Conservation (phyloP, 2,888 invertebrate species). For the Petrophora chlorosata region DNA sequence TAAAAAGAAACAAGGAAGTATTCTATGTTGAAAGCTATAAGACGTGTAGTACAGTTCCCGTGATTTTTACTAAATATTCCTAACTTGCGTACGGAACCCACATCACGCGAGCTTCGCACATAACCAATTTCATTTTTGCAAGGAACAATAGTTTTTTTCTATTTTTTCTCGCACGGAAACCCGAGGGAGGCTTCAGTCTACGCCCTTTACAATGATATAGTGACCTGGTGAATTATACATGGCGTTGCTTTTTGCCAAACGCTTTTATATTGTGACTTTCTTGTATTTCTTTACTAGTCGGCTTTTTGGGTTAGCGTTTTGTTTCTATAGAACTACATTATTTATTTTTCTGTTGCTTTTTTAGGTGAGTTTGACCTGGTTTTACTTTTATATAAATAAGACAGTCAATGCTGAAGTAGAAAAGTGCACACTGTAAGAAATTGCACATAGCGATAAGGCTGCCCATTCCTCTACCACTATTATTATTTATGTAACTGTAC, state of each 20-base stretch:
- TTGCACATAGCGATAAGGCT: too few relatives aligned
- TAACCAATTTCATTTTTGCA: slow-evolving; percentile 2
- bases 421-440: too few relatives aligned
- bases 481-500: too few relatives aligned
- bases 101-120: neutral
- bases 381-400: neutral
- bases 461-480: too few relatives aligned
- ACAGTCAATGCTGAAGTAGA: too few relatives aligned
- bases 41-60: too few relatives aligned
- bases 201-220: slow-evolving; percentile 47
- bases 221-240: slow-evolving; percentile 53
- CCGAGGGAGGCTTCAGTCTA: slow-evolving; percentile 24
- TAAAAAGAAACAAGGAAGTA: too few relatives aligned
- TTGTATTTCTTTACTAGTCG: slow-evolving; percentile 5
- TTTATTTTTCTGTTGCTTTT: too few relatives aligned
- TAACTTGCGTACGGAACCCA: slow-evolving; percentile 9
- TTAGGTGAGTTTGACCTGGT: neutral
- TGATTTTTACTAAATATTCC: too few relatives aligned
- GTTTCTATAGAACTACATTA: too few relatives aligned
- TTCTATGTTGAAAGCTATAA: too few relatives aligned
- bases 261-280: slow-evolving; percentile 15
- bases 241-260: slow-evolving; percentile 34
- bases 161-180: slow-evolving; percentile 24
- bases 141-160: slow-evolving; percentile 25
- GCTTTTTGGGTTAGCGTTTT: slow-evolving; percentile 1